Evolutionary conservation across 2,113 vertebrate genomes (phyloP).

Genomic region (Mormyrus lacerda): DNA sequence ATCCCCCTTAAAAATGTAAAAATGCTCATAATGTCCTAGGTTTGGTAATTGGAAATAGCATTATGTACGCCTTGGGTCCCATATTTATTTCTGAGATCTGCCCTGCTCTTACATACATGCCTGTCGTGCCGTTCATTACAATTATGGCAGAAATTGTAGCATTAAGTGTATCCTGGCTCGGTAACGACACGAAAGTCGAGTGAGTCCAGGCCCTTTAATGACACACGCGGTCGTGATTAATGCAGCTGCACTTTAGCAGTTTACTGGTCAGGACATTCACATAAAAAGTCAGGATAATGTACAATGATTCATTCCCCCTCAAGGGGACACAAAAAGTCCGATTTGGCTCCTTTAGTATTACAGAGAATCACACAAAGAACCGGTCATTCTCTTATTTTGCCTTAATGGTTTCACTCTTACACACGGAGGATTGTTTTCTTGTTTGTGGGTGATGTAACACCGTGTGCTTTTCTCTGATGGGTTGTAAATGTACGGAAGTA

Average conservation of each 20-base stretch:
- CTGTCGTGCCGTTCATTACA: slow-evolving; percentile 9
- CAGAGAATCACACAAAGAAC: not conserved
- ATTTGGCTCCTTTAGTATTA: not conserved
- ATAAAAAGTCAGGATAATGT: not conserved
- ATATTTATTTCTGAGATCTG: slow-evolving; percentile 17
- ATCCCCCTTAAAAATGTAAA: slow-evolving; percentile 1
- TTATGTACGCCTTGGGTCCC: slow-evolving; percentile 14
- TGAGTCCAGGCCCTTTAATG: slow-evolving; percentile 19
- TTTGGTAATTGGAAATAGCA: slow-evolving; percentile 8
- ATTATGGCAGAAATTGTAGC: not conserved
- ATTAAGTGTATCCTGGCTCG: not conserved
- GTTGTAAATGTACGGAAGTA: not conserved
- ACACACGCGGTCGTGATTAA: slow-evolving; percentile 16
- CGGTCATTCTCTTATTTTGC: not conserved
- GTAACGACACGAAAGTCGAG: not conserved
- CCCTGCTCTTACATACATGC: not conserved
- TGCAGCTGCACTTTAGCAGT: not conserved
- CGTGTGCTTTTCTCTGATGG: not conserved
- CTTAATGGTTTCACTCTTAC: not conserved
- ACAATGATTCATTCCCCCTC: not conserved
- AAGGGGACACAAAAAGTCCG: not conserved
- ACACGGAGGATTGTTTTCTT: not conserved
- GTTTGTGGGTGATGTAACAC: not conserved
- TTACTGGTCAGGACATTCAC: slow-evolving; percentile 6
- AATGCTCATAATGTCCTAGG: slow-evolving; percentile 1